Base-by-base conservation (phyloP, 2,888 invertebrate species). In the Xestobium rufovillosum region DNA sequence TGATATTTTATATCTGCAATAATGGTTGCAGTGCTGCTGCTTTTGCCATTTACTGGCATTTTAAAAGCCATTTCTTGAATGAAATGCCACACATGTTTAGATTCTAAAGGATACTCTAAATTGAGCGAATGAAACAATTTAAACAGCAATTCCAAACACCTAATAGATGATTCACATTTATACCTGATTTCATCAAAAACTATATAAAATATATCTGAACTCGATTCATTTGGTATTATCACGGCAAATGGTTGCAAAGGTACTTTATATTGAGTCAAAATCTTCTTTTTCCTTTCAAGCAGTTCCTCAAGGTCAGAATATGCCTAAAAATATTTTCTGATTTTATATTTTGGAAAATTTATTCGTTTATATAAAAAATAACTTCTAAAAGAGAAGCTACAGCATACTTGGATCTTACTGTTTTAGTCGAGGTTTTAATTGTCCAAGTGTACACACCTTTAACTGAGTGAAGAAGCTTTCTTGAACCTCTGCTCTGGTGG, bases 51-150 rank as follows among this genome's bases (percentile, higher is more conserved):
- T 8, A 11, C 11, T 28, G 28, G 11, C 28, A 28, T 28, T 28
- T 28, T 6, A 28, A 28, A 28, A 28, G 11, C 28, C 8, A 28
- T 10, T 28, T 28, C 28, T 10, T 28, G 28, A 10, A 28, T 28
- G 28, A 28, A 28, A 10, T n/a, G 28, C 28, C 28, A 28, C 8
- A 28, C 6, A 10, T 28, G 8, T 10, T 28, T 28, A 11, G 9
- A 28, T 10, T 28, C 28, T 8, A 28, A 6, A 10, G 28, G 11
- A 11, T 28, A 28, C 11, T 9, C 28, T 28, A 28, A 10, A 11
- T 28, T 28, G 6, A 28, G 11, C 8, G 28, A 9, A 28, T 28
- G 28, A 8, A 28, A 9, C 8, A 11, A 8, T 28, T 28, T 28
- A 11, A 28, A 28, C 8, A 28, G 28, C 28, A 28, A 6, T 9